phyloP scores from a whole-genome alignment of 1,140 invertebrate genomes.

The Conus ventricosus region DNA sequence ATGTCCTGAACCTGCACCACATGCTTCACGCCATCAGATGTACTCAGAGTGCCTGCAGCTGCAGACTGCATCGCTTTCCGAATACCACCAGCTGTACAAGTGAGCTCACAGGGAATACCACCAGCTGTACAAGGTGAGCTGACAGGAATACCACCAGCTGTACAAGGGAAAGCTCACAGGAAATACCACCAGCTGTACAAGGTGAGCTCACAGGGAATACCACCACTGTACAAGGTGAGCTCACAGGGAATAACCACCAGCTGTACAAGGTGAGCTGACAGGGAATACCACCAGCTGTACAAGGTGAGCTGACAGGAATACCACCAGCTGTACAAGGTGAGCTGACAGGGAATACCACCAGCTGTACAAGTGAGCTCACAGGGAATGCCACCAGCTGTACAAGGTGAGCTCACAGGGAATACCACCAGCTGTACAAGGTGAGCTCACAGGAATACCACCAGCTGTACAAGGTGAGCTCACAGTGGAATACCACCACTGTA shows the following conservation, averaged over 20 bases:
- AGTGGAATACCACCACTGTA: not conserved
- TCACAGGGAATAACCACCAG: too few species aligned
- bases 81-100: conserved; percentile 87
- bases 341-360: not conserved
- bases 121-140: not conserved
- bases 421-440: not conserved
- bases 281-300: not conserved
- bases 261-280: too few species aligned
- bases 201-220: conserved; percentile 63
- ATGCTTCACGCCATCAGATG: conserved; percentile 85
- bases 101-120: conserved; percentile 51
- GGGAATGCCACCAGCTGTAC: too few species aligned
- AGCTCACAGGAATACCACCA: too few species aligned
- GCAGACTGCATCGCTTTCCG: conserved; percentile 86
- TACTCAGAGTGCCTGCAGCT: conserved; percentile 87
- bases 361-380: too few species aligned
- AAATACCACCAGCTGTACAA: conserved; percentile 87
- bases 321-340: conserved; percentile 84
- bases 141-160: conserved; percentile 78
- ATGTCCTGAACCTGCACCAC: conserved; percentile 85
- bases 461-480: too few species aligned
- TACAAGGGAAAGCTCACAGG: conserved; percentile 85
- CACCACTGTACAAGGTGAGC: not conserved
- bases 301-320: conserved; percentile 77
- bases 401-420: not conserved